Percentiles rank a stretch among this genome's conserved stretches.
Conservation (phyloP, 2,113 vertebrate genomes). For the Neodontobutis hainanensis region DNA sequence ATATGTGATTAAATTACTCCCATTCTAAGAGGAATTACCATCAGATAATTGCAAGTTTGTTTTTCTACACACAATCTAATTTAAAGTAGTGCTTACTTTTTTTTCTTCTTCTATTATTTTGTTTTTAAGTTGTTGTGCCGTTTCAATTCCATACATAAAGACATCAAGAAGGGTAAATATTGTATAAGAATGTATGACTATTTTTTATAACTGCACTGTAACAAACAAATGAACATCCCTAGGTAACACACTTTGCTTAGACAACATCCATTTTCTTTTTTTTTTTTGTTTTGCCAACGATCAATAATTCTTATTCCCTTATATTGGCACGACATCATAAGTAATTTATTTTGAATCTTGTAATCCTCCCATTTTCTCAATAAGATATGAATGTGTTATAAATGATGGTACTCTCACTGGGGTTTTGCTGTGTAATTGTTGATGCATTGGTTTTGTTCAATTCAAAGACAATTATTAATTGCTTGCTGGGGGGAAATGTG, state of each 20-base stretch:
- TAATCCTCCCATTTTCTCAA: slow-evolving; percentile 1
- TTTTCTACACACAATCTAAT: too few species aligned
- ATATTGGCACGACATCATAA: not conserved
- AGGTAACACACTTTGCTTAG: not conserved
- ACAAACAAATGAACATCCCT: not conserved
- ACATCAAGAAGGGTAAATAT: too few species aligned
- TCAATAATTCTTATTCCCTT: slow-evolving; percentile 10
- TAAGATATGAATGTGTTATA: slow-evolving; percentile 22
- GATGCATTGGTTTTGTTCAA: slow-evolving; percentile 35
- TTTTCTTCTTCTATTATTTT: too few species aligned
- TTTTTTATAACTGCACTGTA: too few species aligned
- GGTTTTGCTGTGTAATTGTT: slow-evolving; percentile 7
- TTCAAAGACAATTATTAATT: slow-evolving; percentile 43
- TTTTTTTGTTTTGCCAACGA: not conserved
- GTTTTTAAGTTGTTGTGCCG: too few species aligned
- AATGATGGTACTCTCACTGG: slow-evolving; percentile 20
- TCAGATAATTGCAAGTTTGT: too few species aligned
- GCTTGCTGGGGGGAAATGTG: slow-evolving; percentile 3
- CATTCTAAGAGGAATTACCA: too few species aligned
- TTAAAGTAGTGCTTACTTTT: too few species aligned
- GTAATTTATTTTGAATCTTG: slow-evolving; percentile 32
- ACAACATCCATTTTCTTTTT: not conserved
- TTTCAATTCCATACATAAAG: too few species aligned
- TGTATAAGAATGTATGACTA: not conserved
- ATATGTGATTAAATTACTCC: too few species aligned